Conservation (phyloP, 92 coral and sea anemone genomes). For the Zoanthus sansibaricus region DNA sequence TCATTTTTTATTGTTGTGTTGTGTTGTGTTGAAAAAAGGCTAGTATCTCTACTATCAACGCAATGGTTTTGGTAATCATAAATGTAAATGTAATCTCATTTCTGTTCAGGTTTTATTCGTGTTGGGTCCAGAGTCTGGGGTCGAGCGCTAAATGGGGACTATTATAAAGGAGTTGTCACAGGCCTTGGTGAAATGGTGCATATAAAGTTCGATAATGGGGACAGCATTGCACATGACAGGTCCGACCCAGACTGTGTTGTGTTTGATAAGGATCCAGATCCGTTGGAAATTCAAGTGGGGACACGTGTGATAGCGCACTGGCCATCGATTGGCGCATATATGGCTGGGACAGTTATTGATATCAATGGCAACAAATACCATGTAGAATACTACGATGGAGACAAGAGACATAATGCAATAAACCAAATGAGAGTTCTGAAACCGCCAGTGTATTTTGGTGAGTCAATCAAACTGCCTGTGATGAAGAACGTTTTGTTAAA, state of each 20-base stretch:
- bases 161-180: constrained; percentile 91
- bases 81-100: too few species aligned
- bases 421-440: constrained; percentile 91
- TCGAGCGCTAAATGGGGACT: constrained; percentile 98
- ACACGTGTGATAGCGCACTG: constrained; percentile 98
- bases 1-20: too few species aligned
- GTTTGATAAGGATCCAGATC: constrained; percentile 92
- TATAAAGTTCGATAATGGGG: constrained; percentile 97
- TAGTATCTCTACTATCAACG: too few species aligned
- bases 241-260: constrained; percentile 92
- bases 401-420: constrained; percentile 87
- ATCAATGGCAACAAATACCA: constrained; percentile 89
- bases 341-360: constrained; percentile 93
- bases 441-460: constrained; percentile 96
- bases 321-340: constrained; percentile 93
- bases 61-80: too few species aligned
- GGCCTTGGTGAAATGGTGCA: constrained; percentile 97
- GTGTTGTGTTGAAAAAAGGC: too few species aligned
- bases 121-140: constrained; percentile 99
- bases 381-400: constrained; percentile 98
- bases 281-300: constrained; percentile 85
- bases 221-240: constrained; percentile 96
- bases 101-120: constrained; percentile 84
- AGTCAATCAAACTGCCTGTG: constrained; percentile 43
- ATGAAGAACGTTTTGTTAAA: background rate